Percentiles rank a stretch among this genome's conserved stretches.
Evolutionary conservation across 2,113 vertebrate genomes (phyloP).

Genomic region (Eptesicus fuscus): DNA sequence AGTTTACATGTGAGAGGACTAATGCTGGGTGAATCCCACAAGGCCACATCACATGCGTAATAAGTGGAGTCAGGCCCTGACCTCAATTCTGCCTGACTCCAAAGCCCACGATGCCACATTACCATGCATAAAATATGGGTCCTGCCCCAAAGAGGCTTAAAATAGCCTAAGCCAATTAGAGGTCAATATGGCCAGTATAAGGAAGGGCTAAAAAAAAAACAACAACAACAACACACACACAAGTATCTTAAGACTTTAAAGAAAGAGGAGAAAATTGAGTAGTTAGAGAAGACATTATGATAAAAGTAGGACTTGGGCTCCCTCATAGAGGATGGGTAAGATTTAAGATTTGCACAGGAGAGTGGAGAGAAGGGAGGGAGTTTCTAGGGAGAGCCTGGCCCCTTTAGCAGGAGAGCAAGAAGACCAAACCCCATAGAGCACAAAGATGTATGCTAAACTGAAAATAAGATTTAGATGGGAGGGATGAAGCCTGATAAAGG

Average conservation of each 20-base stretch:
- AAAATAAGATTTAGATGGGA: background rate
- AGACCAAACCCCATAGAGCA: background rate
- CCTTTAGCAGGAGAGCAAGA: background rate
- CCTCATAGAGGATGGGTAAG: background rate
- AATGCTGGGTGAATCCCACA: background rate
- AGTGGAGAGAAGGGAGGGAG: too few species aligned
- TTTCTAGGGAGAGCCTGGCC: background rate
- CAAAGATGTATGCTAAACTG: background rate
- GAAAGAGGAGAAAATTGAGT: background rate
- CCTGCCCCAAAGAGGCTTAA: slow-evolving; percentile 35
- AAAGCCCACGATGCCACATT: background rate
- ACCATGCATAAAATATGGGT: background rate
- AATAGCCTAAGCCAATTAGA: slow-evolving; percentile 25
- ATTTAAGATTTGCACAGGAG: background rate
- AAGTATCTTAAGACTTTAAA: background rate
- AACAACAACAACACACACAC: background rate
- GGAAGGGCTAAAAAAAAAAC: background rate
- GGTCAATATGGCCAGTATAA: background rate
- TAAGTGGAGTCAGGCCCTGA: background rate
- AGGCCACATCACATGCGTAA: background rate
- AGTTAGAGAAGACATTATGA: background rate
- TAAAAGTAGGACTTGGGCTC: background rate
- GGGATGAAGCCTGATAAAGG: background rate
- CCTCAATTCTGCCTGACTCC: slow-evolving; percentile 9
- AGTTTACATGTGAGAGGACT: background rate